Evolutionary conservation across 92 coral and sea anemone species (phyloP), one percentile per base, ranked within the genome.

Genomic region (Bergia sp.): DNA sequence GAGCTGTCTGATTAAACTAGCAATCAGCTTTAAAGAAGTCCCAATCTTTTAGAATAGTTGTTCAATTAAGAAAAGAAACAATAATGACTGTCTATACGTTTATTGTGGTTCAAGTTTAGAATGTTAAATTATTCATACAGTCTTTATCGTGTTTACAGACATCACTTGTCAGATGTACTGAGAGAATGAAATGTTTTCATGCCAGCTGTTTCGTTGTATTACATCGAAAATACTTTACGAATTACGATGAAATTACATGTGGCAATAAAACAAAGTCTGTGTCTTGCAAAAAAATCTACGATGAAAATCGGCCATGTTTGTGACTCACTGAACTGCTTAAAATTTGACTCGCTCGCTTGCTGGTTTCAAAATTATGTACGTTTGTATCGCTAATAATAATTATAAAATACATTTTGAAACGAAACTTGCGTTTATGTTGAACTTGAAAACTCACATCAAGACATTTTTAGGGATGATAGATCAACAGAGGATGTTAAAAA

Each of bases 131-230:
- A 84, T 84, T 71, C 67, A 84, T 71, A 43, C 13, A 38, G 57
- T 57, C 39, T 13, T 84, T 83, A 67, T 42, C 23, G 77, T 42
- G 86, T 83, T 83, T 83, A 47, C 23, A 41, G 77, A 71, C 69
- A 49, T 69, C 65, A 67, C 66, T 84, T 84, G 78, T 84, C 87
- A 84, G 79, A 84, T 72, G 66, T 12, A 69, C 64, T n/a, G 40
- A 49, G 65, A 3, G 58, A 36, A 36, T 23, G 42, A 29, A 67
- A 50, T 71, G 12, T 67, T 41, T 67, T n/a, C 55, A n/a, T 49
- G 44, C 1, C 87, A 84, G 87, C 87, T 84, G 87, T 84, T 84
- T 29, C 67, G 42, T 72, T 82, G 39, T 42, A 84, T 84, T 42
- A 41, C 72, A 11, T 82, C 36, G 80, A 76, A 76, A 76, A 41